These are phyloP conservation scores for Gila robusta DNA, from an alignment of 2,797 vertebrate species.

Conservation along the genomic window DNA sequence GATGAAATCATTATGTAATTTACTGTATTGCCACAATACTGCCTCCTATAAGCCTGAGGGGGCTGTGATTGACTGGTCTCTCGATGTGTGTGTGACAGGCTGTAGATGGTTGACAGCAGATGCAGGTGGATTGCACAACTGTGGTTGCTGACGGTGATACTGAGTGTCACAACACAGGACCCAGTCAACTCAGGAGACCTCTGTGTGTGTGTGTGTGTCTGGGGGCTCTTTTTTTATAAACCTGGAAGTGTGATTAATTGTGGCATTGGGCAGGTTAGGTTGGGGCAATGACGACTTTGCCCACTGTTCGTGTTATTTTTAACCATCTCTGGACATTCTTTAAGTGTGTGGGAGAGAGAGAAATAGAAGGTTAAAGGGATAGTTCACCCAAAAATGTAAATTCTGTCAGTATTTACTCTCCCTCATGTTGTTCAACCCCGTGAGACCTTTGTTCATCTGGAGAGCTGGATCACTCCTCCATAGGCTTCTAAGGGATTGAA, in stretches of 20 bases:
- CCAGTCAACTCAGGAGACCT: conserved; percentile 10
- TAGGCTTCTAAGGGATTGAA: no score
- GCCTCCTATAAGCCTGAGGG: not conserved
- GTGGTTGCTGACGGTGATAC: conserved; percentile 50
- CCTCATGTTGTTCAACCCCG: no score
- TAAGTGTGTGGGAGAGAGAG: not conserved
- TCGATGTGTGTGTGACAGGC: conserved; percentile 20
- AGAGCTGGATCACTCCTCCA: no score
- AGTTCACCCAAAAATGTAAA: no score
- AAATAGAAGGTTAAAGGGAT: conserved; percentile 11
- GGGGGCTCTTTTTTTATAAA: conserved; percentile 30
- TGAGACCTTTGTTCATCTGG: no score
- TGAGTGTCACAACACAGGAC: conserved; percentile 40
- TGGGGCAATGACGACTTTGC: conserved; percentile 18
- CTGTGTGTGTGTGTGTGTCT: not conserved
- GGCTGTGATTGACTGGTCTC: conserved; percentile 31
- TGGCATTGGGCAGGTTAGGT: conserved; percentile 21
- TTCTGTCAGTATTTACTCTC: no score
- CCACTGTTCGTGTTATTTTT: conserved; percentile 46
- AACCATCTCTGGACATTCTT: conserved; percentile 9
- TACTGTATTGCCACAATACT: not conserved
- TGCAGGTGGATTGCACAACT: conserved; percentile 53
- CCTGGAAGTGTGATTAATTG: conserved; percentile 48
- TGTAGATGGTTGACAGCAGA: conserved; percentile 35
- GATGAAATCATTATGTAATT: not conserved